Conservation (phyloP, 2,888 invertebrate genomes). For the Trichopria drosophilae region DNA sequence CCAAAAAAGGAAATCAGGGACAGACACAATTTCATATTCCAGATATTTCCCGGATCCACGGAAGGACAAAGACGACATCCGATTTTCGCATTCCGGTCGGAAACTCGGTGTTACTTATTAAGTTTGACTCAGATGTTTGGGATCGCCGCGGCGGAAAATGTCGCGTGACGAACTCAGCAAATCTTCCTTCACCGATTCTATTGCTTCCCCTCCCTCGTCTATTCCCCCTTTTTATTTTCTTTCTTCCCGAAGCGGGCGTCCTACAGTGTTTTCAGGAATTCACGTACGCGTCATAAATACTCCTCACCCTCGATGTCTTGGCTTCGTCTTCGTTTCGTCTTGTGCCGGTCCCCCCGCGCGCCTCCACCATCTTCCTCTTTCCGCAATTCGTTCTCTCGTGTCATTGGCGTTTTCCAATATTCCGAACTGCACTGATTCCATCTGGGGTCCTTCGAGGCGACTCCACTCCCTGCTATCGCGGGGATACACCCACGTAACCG, state of each 20-base stretch:
- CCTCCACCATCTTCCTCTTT: constrained; percentile 5
- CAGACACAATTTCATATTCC: too few species aligned
- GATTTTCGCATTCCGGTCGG: too few species aligned
- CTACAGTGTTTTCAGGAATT: constrained; percentile 44
- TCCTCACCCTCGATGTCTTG: constrained; percentile 27
- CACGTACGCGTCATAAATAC: constrained; percentile 58
- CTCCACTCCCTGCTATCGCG: constrained; percentile 4
- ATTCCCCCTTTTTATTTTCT: constrained; percentile 27
- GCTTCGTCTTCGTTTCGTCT: constrained; percentile 14
- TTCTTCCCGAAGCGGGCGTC: constrained; percentile 14
- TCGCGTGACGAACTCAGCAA: constrained; percentile 41
- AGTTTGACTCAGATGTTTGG: too few species aligned
- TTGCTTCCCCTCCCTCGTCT: constrained; percentile 27
- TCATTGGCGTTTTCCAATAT: constrained; percentile 55
- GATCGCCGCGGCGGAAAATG: constrained; percentile 34
- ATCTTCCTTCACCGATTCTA: constrained; percentile 33
- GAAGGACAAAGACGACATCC: not conserved
- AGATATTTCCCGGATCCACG: too few species aligned
- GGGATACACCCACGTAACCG: not conserved
- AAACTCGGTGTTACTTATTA: too few species aligned
- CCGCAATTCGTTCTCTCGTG: constrained; percentile 24
- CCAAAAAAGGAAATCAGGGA: too few species aligned
- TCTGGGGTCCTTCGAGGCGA: constrained; percentile 46
- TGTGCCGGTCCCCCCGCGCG: not conserved
- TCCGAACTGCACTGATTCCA: constrained; percentile 54